Percentiles rank a stretch among this genome's conserved stretches.
These are phyloP conservation scores for Anguilla anguilla DNA, from an alignment of 2,797 vertebrate genomes.

Conservation along the genomic window DNA sequence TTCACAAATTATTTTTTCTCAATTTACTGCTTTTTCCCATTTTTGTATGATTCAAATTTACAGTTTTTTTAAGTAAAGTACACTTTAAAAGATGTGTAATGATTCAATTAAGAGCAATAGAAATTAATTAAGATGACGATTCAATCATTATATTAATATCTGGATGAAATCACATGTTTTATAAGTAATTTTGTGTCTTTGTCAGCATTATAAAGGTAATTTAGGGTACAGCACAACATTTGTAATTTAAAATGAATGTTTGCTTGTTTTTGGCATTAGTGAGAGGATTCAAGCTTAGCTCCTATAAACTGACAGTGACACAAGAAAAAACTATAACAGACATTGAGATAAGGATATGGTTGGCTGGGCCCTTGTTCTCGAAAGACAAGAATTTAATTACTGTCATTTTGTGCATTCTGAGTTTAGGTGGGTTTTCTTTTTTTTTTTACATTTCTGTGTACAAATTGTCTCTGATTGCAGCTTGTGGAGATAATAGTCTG, in stretches of 20 bases:
- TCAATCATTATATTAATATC: background rate
- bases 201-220: background rate
- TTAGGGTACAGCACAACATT: background rate
- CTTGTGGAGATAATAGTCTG: slow-evolving; percentile 68
- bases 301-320: background rate
- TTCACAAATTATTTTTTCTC: background rate
- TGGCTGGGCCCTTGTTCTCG: slow-evolving; percentile 29
- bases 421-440: slow-evolving; percentile 55
- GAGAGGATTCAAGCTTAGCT: slow-evolving; percentile 7
- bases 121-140: background rate
- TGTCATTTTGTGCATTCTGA: slow-evolving; percentile 65
- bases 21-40: background rate
- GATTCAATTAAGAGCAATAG: background rate
- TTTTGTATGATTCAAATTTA: background rate
- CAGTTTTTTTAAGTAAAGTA: background rate
- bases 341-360: slow-evolving; percentile 18
- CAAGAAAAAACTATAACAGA: slow-evolving; percentile 16
- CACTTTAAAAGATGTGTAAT: background rate
- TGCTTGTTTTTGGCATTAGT: background rate
- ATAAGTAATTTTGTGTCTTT: background rate
- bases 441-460: slow-evolving; percentile 54
- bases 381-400: slow-evolving; percentile 68
- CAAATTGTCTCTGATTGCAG: slow-evolving; percentile 69
- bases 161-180: background rate
- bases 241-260: background rate